Conservation (phyloP, 53 echinoderm and acorn worm species). For the Stichopus horrens region DNA sequence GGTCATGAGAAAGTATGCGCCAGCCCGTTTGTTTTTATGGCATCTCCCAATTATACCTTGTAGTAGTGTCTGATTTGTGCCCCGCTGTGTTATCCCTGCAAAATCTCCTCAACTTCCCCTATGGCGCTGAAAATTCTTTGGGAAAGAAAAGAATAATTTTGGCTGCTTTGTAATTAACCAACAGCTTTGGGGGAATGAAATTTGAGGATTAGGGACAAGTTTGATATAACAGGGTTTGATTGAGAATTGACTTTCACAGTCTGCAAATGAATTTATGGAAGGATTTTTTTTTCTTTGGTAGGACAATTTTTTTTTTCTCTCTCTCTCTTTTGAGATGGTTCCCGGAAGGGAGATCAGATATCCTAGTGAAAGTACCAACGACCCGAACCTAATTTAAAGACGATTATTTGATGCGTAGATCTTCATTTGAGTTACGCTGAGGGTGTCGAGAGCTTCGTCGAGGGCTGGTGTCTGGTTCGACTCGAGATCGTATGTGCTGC, state of each 20-base stretch:
- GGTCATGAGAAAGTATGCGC: constrained; percentile 70
- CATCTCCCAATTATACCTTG: constrained; percentile 62
- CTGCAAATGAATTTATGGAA: constrained; percentile 41
- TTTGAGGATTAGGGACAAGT: constrained; percentile 48
- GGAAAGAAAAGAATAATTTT: constrained; percentile 51
- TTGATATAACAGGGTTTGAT: constrained; percentile 33
- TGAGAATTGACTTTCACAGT: background rate
- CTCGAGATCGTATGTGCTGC: constrained; percentile 19
- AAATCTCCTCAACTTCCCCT: constrained; percentile 44
- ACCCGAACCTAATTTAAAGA: constrained; percentile 48
- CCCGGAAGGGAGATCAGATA: constrained; percentile 32
- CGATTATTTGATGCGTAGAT: constrained; percentile 24
- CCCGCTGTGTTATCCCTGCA: constrained; percentile 50
- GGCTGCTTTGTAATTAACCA: constrained; percentile 53
- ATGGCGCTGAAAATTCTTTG: constrained; percentile 45
- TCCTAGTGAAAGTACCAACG: constrained; percentile 41
- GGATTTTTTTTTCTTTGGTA: constrained; percentile 6
- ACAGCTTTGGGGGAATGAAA: constrained; percentile 51
- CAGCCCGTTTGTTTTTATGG: constrained; percentile 66
- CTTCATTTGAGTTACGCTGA: constrained; percentile 17
- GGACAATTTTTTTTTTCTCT: background rate
- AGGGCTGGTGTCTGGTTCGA: constrained; percentile 1
- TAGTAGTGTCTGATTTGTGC: constrained; percentile 26
- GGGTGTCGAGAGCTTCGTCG: constrained; percentile 23
- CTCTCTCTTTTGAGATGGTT: background rate